Conservation (phyloP, 2,888 invertebrate genomes). For the Nomada flava region DNA sequence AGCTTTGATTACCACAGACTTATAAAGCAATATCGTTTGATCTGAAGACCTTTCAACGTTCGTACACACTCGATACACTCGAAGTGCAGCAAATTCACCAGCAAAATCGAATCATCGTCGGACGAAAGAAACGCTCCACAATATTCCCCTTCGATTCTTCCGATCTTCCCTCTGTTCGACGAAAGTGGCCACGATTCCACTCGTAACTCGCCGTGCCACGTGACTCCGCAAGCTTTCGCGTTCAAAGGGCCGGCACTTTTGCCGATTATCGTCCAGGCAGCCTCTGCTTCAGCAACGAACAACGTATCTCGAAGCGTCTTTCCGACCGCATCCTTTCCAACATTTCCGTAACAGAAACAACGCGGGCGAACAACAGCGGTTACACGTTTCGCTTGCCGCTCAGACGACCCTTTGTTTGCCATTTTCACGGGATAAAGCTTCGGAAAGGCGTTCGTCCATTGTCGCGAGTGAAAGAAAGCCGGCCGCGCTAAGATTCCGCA, state of each 20-base stretch:
- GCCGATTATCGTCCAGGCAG: constrained; percentile 23
- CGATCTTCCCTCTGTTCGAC: background rate
- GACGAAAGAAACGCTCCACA: no score
- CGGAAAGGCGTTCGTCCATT: constrained; percentile 33
- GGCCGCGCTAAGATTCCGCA: constrained; percentile 26
- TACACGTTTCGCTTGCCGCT: constrained; percentile 11
- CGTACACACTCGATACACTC: no score
- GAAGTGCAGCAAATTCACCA: no score
- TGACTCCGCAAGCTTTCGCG: no score
- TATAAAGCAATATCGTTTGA: no score
- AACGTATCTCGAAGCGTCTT: constrained; percentile 15
- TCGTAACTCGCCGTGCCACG: constrained; percentile 14
- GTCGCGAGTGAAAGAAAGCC: constrained; percentile 11
- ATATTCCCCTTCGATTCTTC: no score
- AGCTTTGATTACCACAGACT: no score
- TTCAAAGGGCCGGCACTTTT: constrained; percentile 20
- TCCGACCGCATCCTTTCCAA: background rate
- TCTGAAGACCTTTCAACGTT: no score
- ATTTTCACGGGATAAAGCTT: constrained; percentile 12
- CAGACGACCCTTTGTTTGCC: constrained; percentile 17
- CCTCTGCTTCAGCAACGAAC: background rate
- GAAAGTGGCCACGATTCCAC: background rate
- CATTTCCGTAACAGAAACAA: background rate
- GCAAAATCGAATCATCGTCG: no score
- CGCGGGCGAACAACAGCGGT: background rate